A percentile compares a stretch with the other conserved stretches of the same genome.
Evolutionary conservation across 2,113 vertebrate genomes (phyloP).

Genomic region (Patagioenas fasciata): DNA sequence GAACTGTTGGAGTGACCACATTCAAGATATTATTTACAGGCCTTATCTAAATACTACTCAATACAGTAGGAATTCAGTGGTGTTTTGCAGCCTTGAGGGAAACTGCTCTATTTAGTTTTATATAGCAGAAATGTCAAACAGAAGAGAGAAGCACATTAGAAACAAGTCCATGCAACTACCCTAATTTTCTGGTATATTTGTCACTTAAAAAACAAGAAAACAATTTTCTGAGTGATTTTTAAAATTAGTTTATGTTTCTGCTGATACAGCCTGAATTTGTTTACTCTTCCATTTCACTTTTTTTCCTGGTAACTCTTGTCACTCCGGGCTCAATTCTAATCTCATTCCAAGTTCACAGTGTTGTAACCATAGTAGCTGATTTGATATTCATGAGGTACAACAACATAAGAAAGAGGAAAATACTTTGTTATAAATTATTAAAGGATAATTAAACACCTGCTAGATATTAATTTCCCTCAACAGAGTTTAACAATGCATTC

Average conservation of each 20-base stretch:
- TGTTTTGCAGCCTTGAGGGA: neutral
- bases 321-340: neutral
- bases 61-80: neutral
- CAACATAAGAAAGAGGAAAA: neutral
- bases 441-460: neutral
- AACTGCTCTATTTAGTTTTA: neutral
- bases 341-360: neutral
- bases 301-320: neutral
- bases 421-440: constrained; percentile 3
- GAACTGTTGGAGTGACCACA: neutral
- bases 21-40: neutral
- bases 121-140: neutral
- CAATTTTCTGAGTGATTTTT: neutral
- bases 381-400: neutral
- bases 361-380: neutral
- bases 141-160: neutral
- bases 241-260: neutral
- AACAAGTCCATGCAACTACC: neutral
- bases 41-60: neutral
- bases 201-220: neutral
- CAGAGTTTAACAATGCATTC: neutral
- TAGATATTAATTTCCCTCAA: neutral
- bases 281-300: neutral
- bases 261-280: neutral
- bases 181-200: neutral